These are phyloP conservation scores for Strongylocentrotus purpuratus DNA, from an alignment of 35 echinoderm and acorn worm species.

Conservation along the genomic window DNA sequence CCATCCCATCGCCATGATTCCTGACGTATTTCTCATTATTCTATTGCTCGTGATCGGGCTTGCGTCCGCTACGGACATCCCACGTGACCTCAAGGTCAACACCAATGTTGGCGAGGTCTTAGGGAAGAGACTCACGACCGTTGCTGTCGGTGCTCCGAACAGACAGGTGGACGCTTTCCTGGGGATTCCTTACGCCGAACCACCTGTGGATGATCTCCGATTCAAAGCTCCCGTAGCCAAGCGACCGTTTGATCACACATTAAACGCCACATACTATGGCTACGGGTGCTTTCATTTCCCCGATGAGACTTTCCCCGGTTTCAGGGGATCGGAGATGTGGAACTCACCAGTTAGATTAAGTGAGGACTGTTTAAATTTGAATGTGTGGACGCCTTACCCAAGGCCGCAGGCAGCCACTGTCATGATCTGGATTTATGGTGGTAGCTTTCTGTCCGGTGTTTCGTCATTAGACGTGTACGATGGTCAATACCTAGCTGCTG, in stretches of 20 bases:
- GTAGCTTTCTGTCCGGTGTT: conserved; percentile 76
- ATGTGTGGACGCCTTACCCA: conserved; percentile 82
- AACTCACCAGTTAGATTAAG: conserved; percentile 64
- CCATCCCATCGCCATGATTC: conserved; percentile 32
- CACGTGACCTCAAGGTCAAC: background rate
- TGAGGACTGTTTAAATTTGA: conserved; percentile 83
- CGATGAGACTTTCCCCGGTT: conserved; percentile 61
- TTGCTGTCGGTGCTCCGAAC: background rate
- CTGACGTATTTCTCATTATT: conserved; percentile 15
- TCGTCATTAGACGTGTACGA: conserved; percentile 88
- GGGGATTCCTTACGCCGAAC: conserved; percentile 85
- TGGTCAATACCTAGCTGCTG: conserved; percentile 77
- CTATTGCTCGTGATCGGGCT: conserved; percentile 24
- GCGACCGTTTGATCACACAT: conserved; percentile 48
- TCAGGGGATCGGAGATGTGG: conserved; percentile 78
- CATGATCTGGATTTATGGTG: conserved; percentile 95
- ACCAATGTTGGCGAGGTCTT: conserved; percentile 36
- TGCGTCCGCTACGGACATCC: background rate
- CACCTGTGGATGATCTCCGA: conserved; percentile 56
- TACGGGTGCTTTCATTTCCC: conserved; percentile 68
- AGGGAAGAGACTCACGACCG: conserved; percentile 42
- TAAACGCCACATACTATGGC: conserved; percentile 71
- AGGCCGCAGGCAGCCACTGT: conserved; percentile 60
- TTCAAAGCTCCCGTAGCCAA: conserved; percentile 69
- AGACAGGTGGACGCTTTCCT: conserved; percentile 67